Conservation (phyloP, 1,140 invertebrate species). For the Drosophila novamexicana region DNA sequence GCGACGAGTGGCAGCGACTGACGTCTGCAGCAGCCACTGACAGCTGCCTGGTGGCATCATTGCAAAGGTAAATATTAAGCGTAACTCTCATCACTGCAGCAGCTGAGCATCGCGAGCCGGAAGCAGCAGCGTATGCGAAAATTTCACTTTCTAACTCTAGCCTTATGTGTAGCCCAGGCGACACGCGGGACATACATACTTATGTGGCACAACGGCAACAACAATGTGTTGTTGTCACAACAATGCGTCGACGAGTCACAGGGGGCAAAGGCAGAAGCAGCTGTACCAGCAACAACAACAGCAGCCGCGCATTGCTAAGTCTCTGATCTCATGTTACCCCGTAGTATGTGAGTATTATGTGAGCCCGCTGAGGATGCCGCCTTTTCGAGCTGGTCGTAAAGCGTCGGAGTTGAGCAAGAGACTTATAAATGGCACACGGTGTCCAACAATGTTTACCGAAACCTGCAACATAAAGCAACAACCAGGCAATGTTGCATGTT, state of each 20-base stretch:
- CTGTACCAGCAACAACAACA: conserved; percentile 14
- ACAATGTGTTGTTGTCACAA: conserved; percentile 45
- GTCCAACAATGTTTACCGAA: conserved; percentile 63
- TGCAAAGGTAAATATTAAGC: conserved; percentile 74
- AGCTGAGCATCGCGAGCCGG: conserved; percentile 50
- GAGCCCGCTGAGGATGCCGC: conserved; percentile 30
- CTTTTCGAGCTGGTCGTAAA: conserved; percentile 27
- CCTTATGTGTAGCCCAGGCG: conserved; percentile 49
- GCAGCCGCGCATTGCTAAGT: conserved; percentile 36
- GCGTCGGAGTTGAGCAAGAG: conserved; percentile 51
- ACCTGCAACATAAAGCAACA: conserved; percentile 16
- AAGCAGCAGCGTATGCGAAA: conserved; percentile 60
- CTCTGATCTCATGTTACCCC: conserved; percentile 27
- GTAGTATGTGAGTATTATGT: conserved; percentile 49
- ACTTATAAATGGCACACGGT: conserved; percentile 51
- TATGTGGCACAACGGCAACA: conserved; percentile 11
- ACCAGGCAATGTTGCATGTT: neutral
- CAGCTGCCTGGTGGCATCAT: conserved; percentile 46
- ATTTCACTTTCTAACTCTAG: conserved; percentile 69
- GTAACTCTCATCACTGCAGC: conserved; percentile 51
- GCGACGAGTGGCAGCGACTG: conserved; percentile 13
- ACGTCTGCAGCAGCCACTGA: conserved; percentile 22
- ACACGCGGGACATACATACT: conserved; percentile 12
- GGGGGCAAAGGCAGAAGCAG: conserved; percentile 10
- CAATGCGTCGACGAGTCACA: conserved; percentile 52